Percentiles rank a stretch among this genome's conserved stretches.
Conservation (phyloP, 2,888 invertebrate genomes). For the Tromatobia lineatoria region DNA sequence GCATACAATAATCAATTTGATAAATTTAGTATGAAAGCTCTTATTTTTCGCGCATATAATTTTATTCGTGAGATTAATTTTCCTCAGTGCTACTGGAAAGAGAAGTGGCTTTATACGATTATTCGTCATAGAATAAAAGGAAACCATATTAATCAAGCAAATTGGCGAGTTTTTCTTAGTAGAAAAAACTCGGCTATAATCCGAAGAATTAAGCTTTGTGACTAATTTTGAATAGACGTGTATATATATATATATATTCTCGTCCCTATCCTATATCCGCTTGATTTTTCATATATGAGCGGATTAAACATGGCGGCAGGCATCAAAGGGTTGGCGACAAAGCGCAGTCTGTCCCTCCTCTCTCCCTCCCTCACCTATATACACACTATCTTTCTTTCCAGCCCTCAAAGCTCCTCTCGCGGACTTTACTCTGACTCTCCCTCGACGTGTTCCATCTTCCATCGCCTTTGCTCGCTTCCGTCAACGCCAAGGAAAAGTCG, state of each 20-base stretch:
- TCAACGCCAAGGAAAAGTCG: conserved; percentile 7
- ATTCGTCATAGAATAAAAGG: background rate
- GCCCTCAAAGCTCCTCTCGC: conserved; percentile 9
- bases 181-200: background rate
- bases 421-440: conserved; percentile 40
- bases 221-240: background rate
- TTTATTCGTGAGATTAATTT: background rate
- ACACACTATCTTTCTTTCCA: conserved; percentile 22
- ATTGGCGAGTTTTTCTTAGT: background rate
- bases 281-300: conserved; percentile 68
- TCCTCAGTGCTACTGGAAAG: background rate
- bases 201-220: background rate
- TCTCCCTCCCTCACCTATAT: conserved; percentile 55
- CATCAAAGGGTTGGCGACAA: conserved; percentile 75
- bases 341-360: conserved; percentile 52
- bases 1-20: no score
- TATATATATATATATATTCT: conserved; percentile 19
- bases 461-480: conserved; percentile 33
- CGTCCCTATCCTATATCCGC: conserved; percentile 23
- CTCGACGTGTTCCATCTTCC: conserved; percentile 56
- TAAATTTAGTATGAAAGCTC: no score
- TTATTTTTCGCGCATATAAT: background rate
- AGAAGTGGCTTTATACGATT: background rate
- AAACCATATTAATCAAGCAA: background rate
- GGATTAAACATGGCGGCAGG: conserved; percentile 74